These are phyloP conservation scores for Schrankia costaestrigalis DNA, from an alignment of 2,888 invertebrate species.

Conservation along the genomic window DNA sequence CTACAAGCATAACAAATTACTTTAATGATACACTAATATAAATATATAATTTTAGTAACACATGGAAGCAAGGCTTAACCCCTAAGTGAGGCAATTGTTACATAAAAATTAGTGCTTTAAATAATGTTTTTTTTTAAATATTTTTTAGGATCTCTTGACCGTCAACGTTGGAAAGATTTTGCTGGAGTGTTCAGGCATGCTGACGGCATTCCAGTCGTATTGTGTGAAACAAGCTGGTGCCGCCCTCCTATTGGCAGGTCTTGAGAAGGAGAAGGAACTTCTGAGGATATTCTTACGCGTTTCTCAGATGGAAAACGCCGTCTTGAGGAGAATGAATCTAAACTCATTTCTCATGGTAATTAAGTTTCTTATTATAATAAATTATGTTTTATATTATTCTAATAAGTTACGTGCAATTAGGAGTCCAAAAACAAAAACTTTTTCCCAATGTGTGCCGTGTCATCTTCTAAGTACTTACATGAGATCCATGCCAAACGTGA, in stretches of 20 bases:
- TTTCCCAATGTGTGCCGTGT: too few species aligned
- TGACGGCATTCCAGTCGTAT: conserved; percentile 96
- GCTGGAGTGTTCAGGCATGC: conserved; percentile 94
- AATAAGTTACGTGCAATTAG: too few species aligned
- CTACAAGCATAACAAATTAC: too few species aligned
- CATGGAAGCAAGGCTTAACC: too few species aligned
- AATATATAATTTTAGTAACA: too few species aligned
- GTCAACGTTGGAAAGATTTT: conserved; percentile 95
- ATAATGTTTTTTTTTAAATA: conserved; percentile 20
- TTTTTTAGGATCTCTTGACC: conserved; percentile 85
- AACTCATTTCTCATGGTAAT: conserved; percentile 97
- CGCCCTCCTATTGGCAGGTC: conserved; percentile 90
- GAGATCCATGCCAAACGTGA: neutral
- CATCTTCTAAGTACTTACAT: neutral
- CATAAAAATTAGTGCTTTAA: too few species aligned
- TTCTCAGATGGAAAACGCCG: conserved; percentile 97
- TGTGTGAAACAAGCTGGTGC: conserved; percentile 96
- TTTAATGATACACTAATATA: too few species aligned
- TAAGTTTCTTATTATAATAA: neutral
- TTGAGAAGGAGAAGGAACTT: conserved; percentile 97
- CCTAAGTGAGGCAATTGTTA: too few species aligned
- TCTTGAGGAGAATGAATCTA: conserved; percentile 95
- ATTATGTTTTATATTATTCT: neutral
- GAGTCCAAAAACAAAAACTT: too few species aligned
- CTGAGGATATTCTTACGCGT: conserved; percentile 96